phyloP scores from a whole-genome alignment of 53 echinoderm and acorn worm species.

The Astropecten irregularis region DNA sequence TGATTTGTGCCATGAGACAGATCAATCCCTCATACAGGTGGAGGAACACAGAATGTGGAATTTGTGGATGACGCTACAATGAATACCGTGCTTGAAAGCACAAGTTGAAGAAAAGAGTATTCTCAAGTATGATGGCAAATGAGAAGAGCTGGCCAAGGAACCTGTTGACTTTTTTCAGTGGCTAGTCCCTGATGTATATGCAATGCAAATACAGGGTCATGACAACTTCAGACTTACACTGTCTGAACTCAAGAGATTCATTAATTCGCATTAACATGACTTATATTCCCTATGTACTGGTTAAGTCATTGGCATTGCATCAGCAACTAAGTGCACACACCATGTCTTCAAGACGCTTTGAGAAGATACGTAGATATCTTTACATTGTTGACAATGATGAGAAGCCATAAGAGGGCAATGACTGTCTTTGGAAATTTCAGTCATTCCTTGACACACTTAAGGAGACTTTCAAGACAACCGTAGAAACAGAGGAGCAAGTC shows the following conservation, averaged over 20 bases:
- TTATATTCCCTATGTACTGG: conserved; percentile 7
- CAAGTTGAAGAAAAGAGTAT: no score
- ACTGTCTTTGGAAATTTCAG: conserved; percentile 20
- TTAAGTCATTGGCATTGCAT: not conserved
- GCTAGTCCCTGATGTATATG: conserved; percentile 20
- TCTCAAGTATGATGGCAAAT: no score
- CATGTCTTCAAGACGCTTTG: conserved; percentile 12
- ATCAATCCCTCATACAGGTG: no score
- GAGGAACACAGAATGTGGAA: no score
- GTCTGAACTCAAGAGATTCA: not conserved
- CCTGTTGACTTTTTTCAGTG: conserved; percentile 9
- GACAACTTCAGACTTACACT: conserved; percentile 7
- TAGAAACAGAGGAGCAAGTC: conserved; percentile 11
- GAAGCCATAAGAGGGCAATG: conserved; percentile 26
- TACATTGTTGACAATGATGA: conserved; percentile 10
- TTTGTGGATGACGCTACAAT: no score
- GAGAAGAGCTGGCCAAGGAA: no score
- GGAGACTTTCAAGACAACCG: conserved; percentile 15
- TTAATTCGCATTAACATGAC: not conserved
- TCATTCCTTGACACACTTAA: conserved; percentile 17
- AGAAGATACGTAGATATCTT: conserved; percentile 22
- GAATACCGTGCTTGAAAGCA: no score
- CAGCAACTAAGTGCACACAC: not conserved
- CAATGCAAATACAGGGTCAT: not conserved
- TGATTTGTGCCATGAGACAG: no score